Conservation (phyloP, 2,113 vertebrate species). For the Calyptommatus sinebrachiatus region DNA sequence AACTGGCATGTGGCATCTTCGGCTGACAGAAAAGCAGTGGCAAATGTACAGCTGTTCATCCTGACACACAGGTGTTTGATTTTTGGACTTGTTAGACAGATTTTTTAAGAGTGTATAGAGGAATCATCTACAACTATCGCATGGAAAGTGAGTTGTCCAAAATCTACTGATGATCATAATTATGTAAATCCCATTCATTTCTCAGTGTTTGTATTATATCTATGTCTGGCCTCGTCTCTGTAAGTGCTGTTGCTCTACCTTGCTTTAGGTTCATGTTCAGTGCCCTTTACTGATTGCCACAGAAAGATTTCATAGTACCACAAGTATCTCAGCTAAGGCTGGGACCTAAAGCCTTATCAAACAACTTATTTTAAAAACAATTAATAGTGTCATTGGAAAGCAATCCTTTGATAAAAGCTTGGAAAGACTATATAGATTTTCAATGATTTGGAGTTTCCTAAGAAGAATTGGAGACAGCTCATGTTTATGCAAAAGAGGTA, state of each 20-base stretch:
- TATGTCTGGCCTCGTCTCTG: fast-evolving
- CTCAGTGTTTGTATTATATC: constrained; percentile 9
- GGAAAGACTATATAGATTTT: fast-evolving
- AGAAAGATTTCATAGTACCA: neutral
- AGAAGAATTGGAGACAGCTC: neutral
- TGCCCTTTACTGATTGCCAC: neutral
- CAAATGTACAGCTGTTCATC: constrained; percentile 67
- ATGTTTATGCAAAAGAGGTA: no score
- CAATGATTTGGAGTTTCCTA: fast-evolving
- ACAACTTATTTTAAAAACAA: neutral
- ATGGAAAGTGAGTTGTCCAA: constrained; percentile 54
- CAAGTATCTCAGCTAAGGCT: neutral
- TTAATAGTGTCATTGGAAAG: fast-evolving
- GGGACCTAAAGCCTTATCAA: neutral
- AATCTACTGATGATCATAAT: constrained; percentile 57
- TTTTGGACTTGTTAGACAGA: constrained; percentile 64
- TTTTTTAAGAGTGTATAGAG: constrained; percentile 66
- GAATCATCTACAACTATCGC: constrained; percentile 61
- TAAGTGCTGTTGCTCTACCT: constrained; percentile 28
- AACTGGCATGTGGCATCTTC: constrained; percentile 68
- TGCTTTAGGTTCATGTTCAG: constrained; percentile 25
- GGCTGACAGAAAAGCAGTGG: constrained; percentile 52
- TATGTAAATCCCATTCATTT: constrained; percentile 56
- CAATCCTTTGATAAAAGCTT: fast-evolving
- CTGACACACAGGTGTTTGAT: constrained; percentile 68